These are phyloP conservation scores for Pleuronectes platessa DNA, from an alignment of 2,113 vertebrate genomes.

Conservation along the genomic window DNA sequence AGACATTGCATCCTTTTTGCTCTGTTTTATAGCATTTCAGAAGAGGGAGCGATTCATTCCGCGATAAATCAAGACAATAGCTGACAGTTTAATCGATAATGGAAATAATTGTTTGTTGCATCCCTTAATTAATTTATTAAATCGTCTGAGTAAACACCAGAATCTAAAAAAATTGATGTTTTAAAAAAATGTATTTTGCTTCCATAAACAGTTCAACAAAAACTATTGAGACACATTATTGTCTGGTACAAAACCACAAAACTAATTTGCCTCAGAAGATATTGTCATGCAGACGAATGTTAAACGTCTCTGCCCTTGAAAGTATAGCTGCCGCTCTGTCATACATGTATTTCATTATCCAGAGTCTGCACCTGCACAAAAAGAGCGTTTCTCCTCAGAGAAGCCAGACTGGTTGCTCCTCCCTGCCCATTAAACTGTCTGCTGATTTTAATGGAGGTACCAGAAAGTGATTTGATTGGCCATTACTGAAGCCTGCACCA, in stretches of 20 bases:
- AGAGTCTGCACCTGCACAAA: conserved; percentile 37
- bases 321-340: background rate
- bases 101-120: background rate
- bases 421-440: conserved; percentile 71
- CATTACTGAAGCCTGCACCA: conserved; percentile 52
- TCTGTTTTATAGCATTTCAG: background rate
- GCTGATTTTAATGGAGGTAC: conserved; percentile 71
- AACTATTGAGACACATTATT: conserved; percentile 23
- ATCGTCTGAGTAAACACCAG: conserved; percentile 6
- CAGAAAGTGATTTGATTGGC: conserved; percentile 71
- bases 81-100: background rate
- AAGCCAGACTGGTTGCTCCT: conserved; percentile 49
- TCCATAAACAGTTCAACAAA: background rate
- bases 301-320: conserved; percentile 13
- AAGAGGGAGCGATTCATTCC: background rate
- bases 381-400: conserved; percentile 37
- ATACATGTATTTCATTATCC: conserved; percentile 30
- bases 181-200: background rate
- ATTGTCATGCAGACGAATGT: conserved; percentile 9
- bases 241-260: conserved; percentile 23
- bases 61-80: background rate
- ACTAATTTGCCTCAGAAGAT: conserved; percentile 2
- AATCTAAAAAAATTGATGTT: background rate
- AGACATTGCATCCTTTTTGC: background rate
- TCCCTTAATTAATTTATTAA: conserved; percentile 9